phyloP scores from a whole-genome alignment of 2,888 invertebrate species.

The Agriopis aurantiaria region DNA sequence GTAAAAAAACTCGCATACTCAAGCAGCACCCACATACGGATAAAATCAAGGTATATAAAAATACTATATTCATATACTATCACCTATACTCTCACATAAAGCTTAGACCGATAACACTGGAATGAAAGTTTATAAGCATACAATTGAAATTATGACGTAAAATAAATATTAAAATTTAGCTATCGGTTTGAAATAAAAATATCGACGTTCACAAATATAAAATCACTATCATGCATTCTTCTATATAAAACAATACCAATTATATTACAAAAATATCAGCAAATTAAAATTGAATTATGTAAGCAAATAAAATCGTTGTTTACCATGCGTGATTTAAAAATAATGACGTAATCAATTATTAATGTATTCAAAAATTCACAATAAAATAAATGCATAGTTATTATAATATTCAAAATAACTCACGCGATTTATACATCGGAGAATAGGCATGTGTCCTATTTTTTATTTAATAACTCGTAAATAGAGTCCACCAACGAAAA shows the following conservation, averaged over 20 bases:
- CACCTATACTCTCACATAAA: constrained; percentile 75
- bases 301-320: constrained; percentile 78
- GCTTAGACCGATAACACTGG: constrained; percentile 81
- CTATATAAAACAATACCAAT: constrained; percentile 56
- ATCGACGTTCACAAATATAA: constrained; percentile 58
- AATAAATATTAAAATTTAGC: constrained; percentile 51
- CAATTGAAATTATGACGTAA: constrained; percentile 62
- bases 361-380: constrained; percentile 62
- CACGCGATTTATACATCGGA: constrained; percentile 47
- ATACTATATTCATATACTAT: constrained; percentile 66
- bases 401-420: constrained; percentile 38
- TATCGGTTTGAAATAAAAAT: constrained; percentile 43
- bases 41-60: constrained; percentile 69
- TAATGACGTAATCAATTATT: constrained; percentile 49
- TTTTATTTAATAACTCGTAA: too few relatives aligned
- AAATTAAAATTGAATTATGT: constrained; percentile 71
- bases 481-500: too few relatives aligned
- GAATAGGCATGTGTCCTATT: neutral
- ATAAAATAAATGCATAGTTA: constrained; percentile 73
- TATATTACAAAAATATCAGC: constrained; percentile 64
- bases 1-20: constrained; percentile 64
- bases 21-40: constrained; percentile 75
- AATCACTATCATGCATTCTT: constrained; percentile 65
- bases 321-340: constrained; percentile 65
- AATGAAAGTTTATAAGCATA: constrained; percentile 81